Evolutionary conservation across 2,888 invertebrate genomes (phyloP).

Genomic region (Epinotia nisella): DNA sequence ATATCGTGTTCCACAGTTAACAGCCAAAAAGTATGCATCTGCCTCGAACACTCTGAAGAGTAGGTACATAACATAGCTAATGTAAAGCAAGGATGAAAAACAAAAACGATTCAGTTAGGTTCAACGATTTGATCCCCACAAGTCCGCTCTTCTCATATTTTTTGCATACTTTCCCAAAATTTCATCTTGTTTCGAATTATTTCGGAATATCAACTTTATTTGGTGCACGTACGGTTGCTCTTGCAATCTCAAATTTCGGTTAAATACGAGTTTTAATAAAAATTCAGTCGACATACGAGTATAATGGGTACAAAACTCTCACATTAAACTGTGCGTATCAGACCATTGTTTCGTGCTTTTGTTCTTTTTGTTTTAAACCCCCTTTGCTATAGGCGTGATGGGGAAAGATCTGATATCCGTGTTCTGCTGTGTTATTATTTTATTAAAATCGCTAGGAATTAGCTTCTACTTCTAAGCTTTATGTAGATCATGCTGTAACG

Average conservation of each 20-base stretch:
- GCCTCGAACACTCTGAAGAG: not conserved
- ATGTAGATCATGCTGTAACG: not conserved
- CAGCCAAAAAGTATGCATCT: not conserved
- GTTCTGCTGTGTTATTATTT: conserved; percentile 39
- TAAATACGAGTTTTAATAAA: conserved; percentile 6
- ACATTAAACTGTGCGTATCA: conserved; percentile 68
- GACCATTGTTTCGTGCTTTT: conserved; percentile 72
- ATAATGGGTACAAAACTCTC: conserved; percentile 72
- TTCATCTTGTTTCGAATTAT: not conserved
- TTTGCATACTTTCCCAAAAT: not conserved
- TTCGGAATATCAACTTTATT: conserved; percentile 4
- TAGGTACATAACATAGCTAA: conserved; percentile 17
- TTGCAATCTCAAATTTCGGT: not conserved
- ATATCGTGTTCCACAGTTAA: not conserved
- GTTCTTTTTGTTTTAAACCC: conserved; percentile 75
- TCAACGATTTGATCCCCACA: conserved; percentile 61
- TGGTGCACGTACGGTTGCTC: not conserved
- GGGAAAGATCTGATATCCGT: conserved; percentile 61
- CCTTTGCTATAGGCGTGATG: conserved; percentile 61
- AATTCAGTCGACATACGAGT: conserved; percentile 48
- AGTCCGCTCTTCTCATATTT: conserved; percentile 69
- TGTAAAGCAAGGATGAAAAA: conserved; percentile 21
- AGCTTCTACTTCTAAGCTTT: not conserved
- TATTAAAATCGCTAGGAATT: conserved; percentile 25
- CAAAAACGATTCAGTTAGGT: conserved; percentile 39